These are phyloP conservation scores for Eupithecia abbreviata DNA, from an alignment of 2,888 invertebrate species.

Conservation along the genomic window DNA sequence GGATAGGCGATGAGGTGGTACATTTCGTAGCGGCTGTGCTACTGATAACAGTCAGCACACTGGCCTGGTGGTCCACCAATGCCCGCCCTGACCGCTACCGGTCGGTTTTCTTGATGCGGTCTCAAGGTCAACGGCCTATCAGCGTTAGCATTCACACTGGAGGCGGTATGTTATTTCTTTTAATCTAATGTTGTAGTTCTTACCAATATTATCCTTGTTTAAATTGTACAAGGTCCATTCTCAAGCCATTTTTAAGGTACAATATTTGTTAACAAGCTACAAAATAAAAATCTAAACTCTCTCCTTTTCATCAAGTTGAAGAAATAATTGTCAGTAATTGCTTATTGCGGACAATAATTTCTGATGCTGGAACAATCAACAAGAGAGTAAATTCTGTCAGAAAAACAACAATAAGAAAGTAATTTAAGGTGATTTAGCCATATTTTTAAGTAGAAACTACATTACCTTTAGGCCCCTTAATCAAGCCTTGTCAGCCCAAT, in stretches of 20 bases:
- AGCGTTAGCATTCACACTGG: slow-evolving; percentile 72
- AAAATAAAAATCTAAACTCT: not conserved
- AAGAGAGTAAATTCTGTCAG: too few relatives aligned
- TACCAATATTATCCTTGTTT: not conserved
- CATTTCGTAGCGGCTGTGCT: slow-evolving; percentile 86
- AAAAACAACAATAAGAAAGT: not conserved
- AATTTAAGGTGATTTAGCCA: not conserved
- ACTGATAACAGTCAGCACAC: slow-evolving; percentile 83
- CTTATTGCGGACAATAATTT: too few relatives aligned
- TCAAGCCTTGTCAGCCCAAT: not conserved
- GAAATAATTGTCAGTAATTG: not conserved
- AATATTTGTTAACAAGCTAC: not conserved
- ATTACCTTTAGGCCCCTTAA: not conserved
- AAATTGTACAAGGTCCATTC: not conserved
- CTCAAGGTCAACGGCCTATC: slow-evolving; percentile 68
- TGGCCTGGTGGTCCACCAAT: slow-evolving; percentile 92
- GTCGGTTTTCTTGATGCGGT: slow-evolving; percentile 86
- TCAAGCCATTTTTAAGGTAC: not conserved
- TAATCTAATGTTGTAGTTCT: not conserved
- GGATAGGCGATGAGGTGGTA: slow-evolving; percentile 92
- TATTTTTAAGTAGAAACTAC: not conserved
- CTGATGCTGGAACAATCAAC: not conserved
- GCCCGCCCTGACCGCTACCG: slow-evolving; percentile 87
- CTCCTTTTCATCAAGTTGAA: not conserved
- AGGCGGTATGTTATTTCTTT: slow-evolving; percentile 22